A percentile compares a stretch with the other conserved stretches of the same genome.
Conservation (phyloP, 2,888 invertebrate species). For the Pyrrhosoma nymphula region DNA sequence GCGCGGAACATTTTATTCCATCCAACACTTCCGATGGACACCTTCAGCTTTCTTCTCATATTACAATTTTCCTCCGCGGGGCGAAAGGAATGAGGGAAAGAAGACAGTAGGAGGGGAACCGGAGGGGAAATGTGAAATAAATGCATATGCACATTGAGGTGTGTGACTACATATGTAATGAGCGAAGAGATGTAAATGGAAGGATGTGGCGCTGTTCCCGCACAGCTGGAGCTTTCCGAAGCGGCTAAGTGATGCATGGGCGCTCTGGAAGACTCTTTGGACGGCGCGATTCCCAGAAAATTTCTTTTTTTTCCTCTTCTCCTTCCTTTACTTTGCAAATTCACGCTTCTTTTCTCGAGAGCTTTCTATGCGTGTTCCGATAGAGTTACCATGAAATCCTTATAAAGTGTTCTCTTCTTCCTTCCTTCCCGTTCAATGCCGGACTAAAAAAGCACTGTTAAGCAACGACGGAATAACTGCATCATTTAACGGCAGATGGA, state of each 20-base stretch:
- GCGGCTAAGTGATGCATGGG: conserved; percentile 28
- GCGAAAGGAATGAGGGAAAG: not conserved
- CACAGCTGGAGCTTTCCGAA: conserved; percentile 20
- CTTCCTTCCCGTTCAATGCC: not conserved
- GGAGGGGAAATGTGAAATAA: not conserved
- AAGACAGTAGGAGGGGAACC: not conserved
- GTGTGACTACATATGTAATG: not conserved
- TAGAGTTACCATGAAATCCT: not conserved
- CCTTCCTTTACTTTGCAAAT: conserved; percentile 34
- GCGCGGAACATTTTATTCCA: not conserved
- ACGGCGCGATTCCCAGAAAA: conserved; percentile 14
- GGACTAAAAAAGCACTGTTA: not conserved
- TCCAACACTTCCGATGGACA: not conserved
- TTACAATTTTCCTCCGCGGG: not conserved
- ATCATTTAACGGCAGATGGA: not conserved
- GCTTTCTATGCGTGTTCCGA: conserved; percentile 20
- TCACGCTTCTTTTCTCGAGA: conserved; percentile 35
- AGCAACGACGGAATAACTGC: not conserved
- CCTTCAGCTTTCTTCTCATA: not conserved
- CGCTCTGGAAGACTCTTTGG: conserved; percentile 29
- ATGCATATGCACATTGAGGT: not conserved
- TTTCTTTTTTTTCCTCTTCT: not conserved
- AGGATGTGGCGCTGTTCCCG: conserved; percentile 26
- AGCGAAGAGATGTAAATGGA: not conserved
- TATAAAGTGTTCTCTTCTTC: not conserved